These are phyloP conservation scores for Drosophila subobscura DNA, from an alignment of 1,140 invertebrate species.

Conservation along the genomic window DNA sequence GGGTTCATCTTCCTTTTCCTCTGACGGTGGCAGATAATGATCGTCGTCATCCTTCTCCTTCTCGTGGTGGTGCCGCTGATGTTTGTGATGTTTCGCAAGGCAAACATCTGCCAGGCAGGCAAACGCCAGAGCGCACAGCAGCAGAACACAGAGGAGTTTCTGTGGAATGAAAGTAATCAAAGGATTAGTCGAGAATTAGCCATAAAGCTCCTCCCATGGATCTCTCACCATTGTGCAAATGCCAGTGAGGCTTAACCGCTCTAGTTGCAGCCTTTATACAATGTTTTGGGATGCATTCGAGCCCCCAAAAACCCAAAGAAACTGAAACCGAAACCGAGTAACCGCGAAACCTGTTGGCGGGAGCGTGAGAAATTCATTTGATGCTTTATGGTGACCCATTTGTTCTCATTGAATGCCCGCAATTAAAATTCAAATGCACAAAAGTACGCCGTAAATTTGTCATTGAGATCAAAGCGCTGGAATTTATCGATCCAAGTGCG, in stretches of 20 bases:
- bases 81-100: slow-evolving; percentile 58
- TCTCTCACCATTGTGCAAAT: slow-evolving; percentile 40
- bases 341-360: slow-evolving; percentile 56
- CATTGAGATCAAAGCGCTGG: slow-evolving; percentile 44
- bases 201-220: not conserved
- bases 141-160: slow-evolving; percentile 37
- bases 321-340: slow-evolving; percentile 20
- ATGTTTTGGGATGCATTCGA: slow-evolving; percentile 9
- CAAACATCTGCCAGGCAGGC: slow-evolving; percentile 54
- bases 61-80: slow-evolving; percentile 47
- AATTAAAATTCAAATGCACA: slow-evolving; percentile 58
- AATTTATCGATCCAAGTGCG: slow-evolving; percentile 54
- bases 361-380: slow-evolving; percentile 66
- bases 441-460: slow-evolving; percentile 48
- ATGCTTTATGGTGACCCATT: slow-evolving; percentile 60
- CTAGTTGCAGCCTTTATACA: slow-evolving; percentile 39
- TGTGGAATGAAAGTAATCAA: not conserved
- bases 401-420: slow-evolving; percentile 57
- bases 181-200: not conserved
- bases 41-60: slow-evolving; percentile 48
- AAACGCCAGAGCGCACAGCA: slow-evolving; percentile 40
- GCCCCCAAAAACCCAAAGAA: slow-evolving; percentile 21
- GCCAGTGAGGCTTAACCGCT: slow-evolving; percentile 25
- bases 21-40: slow-evolving; percentile 57
- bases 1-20: slow-evolving; percentile 33